phyloP scores from a whole-genome alignment of 2,888 invertebrate species.

The Rhagonycha lutea region DNA sequence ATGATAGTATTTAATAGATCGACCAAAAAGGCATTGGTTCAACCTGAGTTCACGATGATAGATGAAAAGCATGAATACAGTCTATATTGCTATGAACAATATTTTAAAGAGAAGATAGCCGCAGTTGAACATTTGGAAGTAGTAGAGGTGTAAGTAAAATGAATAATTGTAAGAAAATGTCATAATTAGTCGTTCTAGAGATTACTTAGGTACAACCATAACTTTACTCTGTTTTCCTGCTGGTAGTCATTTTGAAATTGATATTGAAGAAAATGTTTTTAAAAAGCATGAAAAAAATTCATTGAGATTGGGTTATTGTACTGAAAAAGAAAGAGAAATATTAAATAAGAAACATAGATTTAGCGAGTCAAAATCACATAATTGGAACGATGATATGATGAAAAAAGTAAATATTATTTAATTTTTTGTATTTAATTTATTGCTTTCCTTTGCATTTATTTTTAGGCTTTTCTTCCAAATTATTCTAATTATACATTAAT shows the following conservation, averaged over 20 bases:
- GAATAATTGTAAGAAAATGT: not conserved
- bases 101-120: not conserved
- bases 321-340: not conserved
- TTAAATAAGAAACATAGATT: not conserved
- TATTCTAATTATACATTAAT: not conserved
- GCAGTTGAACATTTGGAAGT: not conserved
- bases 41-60: not conserved
- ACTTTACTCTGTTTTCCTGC: not conserved
- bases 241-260: not conserved
- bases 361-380: not conserved
- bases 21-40: not conserved
- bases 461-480: not conserved
- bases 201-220: not conserved
- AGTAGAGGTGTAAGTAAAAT: not conserved
- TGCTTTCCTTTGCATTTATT: not conserved
- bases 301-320: not conserved
- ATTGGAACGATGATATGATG: not conserved
- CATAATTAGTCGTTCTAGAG: not conserved
- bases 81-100: not conserved
- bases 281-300: not conserved
- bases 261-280: not conserved
- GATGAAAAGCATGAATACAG: not conserved
- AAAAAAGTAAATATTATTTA: not conserved
- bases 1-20: not conserved
- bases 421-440: not conserved